Base-by-base conservation (phyloP, 2,113 vertebrate genomes). In the Campylomormyrus tamandua region DNA sequence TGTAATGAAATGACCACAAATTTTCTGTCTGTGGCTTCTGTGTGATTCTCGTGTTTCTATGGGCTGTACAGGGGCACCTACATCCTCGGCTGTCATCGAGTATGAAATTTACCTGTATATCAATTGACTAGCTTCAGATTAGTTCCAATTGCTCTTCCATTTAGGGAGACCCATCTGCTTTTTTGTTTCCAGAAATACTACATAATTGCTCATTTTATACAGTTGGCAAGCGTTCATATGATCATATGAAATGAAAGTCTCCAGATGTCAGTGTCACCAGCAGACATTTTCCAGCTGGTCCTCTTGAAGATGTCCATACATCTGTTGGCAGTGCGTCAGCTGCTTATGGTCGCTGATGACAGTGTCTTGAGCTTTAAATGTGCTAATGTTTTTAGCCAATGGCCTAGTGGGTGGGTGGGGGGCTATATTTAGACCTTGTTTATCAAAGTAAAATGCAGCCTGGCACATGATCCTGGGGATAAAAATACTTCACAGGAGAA, bases 401-500 rank as follows among this genome's bases (percentile, higher is more conserved):
- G 31, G 58, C 17, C 4, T 45, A 19, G 48, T n/a, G 52, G 9
- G 27, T 85, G 48, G 48, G 48, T 1, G 2, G 10, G 3, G 35
- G 6, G 80, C 90, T 92, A 93, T n/a, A 90, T 91, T 92, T 91
- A 93, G 84, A 15, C 58, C 58, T 42, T 92, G 74, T 87, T 92
- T 92, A 94, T 90, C 11, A 87, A 74, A 39, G 45, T 90, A 90
- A 92, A 70, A 42, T 88, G 89, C 84, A 10, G 52, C 39, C 56
- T 49, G 27, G 8, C n/a, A 83, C 52, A 87, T 83, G 48, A n/a
- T 58, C 50, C 52, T 66, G 24, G 45, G 50, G 90, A 90, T 92
- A 93, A 91, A 89, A 91, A 92, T 92, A 87, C 17, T 42, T 77
- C 15, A 9, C 49, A 87, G 19, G 90, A n/a, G 91, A 83, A 17